Conservation (phyloP, 1,140 invertebrate species). For the Drosophila novamexicana region DNA sequence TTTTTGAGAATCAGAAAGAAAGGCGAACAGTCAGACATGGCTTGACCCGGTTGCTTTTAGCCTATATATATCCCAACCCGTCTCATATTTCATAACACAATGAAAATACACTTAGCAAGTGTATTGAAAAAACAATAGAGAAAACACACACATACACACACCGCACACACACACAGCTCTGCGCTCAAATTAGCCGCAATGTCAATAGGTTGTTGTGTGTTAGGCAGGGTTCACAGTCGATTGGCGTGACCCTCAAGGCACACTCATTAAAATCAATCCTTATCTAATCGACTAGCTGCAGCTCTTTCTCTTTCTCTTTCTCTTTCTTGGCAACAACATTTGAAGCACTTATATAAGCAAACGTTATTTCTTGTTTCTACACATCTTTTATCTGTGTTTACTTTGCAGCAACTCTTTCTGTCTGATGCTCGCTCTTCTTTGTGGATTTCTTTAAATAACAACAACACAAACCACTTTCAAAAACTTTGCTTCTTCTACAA, state of each 20-base stretch:
- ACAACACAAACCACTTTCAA: slow-evolving; percentile 47
- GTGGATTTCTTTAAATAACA: slow-evolving; percentile 70
- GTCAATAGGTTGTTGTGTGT: slow-evolving; percentile 49
- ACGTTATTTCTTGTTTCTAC: slow-evolving; percentile 5
- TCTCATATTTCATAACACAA: background rate
- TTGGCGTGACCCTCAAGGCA: slow-evolving; percentile 29
- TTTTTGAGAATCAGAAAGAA: too few species aligned
- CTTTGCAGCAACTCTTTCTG: slow-evolving; percentile 67
- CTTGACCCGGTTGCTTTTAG: background rate
- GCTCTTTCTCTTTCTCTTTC: background rate
- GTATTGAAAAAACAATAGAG: slow-evolving; percentile 16
- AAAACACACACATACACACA: slow-evolving; percentile 22
- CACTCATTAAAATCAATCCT: slow-evolving; percentile 33
- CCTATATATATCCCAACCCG: background rate
- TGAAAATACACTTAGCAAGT: background rate
- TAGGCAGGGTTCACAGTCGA: slow-evolving; percentile 36
- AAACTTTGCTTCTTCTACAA: slow-evolving; percentile 57
- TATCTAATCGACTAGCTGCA: background rate
- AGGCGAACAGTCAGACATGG: too few species aligned
- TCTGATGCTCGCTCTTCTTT: slow-evolving; percentile 72
- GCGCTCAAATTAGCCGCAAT: slow-evolving; percentile 68
- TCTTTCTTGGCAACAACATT: background rate
- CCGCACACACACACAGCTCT: slow-evolving; percentile 1
- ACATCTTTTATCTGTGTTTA: slow-evolving; percentile 43
- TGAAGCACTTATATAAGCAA: slow-evolving; percentile 15